Base-by-base conservation (phyloP, 2,113 vertebrate species). In the Todiramphus chloris region DNA sequence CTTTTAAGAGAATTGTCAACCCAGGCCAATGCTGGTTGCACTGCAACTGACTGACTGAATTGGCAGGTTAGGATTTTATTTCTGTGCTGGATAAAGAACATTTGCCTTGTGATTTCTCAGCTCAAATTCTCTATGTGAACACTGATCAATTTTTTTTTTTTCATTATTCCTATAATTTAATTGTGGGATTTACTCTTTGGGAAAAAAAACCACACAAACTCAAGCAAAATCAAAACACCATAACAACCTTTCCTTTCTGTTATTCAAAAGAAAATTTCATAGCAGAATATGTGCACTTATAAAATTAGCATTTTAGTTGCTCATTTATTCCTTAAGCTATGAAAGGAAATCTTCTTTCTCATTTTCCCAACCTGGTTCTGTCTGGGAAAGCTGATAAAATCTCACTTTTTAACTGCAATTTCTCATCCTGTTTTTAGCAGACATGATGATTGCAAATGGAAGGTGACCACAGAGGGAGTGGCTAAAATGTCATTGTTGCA, bases 381-480 rank as follows among this genome's bases (percentile, higher is more conserved):
- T 84, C 84, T 89, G 89, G 66, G 70, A 94, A 86, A 91, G 44
- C 86, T 91, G 93, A 96, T 93, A 93, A 93, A 88, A 95, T 96
- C 93, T 96, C 73, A 17, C 43, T 81, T 92, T 95, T 81, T 66
- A 92, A 51, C 55, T 80, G 56, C 68, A 77, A 35, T 95, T 94
- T 96, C 79, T 93, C 69, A 77, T 87, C 50, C 62, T 86, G 83
- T 50, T 88, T 95, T 90, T 44, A 85, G 60, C 56, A 92, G 79
- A 68, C 83, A 7, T 23, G 43, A 89, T 85, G 83, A 41, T 62
- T 87, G 84, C 86, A 93, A 94, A 92, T 80, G 77, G 87, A 93
- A 95, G 86, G 84, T 87, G 93, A 79, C 87, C 81, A 83, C 35
- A 85, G 62, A 90, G 91, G 96, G 96, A 91, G 90, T 62, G 89